phyloP scores from a whole-genome alignment of 2,888 invertebrate species.

The Julus scandinavius region DNA sequence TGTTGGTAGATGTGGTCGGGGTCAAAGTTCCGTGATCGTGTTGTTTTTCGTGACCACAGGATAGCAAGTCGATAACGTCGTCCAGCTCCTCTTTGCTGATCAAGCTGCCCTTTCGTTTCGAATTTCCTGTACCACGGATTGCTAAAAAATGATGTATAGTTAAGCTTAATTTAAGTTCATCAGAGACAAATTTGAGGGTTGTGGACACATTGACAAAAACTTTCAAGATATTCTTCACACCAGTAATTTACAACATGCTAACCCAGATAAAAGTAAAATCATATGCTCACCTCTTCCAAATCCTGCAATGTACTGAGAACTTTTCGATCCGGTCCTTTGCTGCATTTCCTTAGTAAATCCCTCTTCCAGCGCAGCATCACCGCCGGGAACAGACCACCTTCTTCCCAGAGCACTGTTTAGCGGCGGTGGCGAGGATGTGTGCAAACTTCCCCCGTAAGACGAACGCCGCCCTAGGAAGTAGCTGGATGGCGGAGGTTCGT shows the following conservation, averaged over 20 bases:
- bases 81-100: constrained; percentile 43
- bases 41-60: background rate
- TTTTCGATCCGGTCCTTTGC: background rate
- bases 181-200: background rate
- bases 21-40: background rate
- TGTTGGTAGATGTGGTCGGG: background rate
- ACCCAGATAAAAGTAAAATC: no score
- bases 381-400: constrained; percentile 49
- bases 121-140: constrained; percentile 1
- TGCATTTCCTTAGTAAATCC: constrained; percentile 42
- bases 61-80: constrained; percentile 36
- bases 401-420: constrained; percentile 45
- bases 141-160: background rate
- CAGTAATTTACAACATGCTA: no score
- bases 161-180: background rate
- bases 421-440: constrained; percentile 43
- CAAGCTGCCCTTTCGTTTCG: constrained; percentile 11
- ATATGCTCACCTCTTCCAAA: constrained; percentile 47
- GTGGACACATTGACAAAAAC: no score
- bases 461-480: constrained; percentile 22
- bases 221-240: no score
- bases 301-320: background rate
- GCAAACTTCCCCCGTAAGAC: constrained; percentile 47
- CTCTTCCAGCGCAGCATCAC: constrained; percentile 17
- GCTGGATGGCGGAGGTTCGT: background rate